Percentiles rank a stretch among this genome's conserved stretches.
These are phyloP conservation scores for Pituophis catenifer DNA, from an alignment of 2,113 vertebrate species.

Conservation along the genomic window DNA sequence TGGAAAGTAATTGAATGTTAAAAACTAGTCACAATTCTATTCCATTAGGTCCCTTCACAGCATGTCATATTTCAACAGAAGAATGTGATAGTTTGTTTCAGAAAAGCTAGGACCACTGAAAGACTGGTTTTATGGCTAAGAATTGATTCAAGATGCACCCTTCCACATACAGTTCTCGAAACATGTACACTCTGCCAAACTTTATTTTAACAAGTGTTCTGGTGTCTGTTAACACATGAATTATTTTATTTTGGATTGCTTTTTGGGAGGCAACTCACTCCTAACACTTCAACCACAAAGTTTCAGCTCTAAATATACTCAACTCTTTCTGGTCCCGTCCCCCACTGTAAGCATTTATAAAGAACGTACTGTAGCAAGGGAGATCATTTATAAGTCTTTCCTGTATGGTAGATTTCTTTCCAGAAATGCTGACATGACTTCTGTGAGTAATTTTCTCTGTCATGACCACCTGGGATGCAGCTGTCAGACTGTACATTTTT, in stretches of 20 bases:
- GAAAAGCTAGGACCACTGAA: not conserved
- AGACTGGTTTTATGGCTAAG: not conserved
- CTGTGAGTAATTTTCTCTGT: slow-evolving; percentile 41
- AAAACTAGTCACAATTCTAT: not conserved
- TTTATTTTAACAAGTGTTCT: slow-evolving; percentile 15
- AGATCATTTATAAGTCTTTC: slow-evolving; percentile 58
- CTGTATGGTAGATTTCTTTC: slow-evolving; percentile 56
- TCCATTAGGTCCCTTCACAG: not conserved
- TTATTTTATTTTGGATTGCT: not conserved
- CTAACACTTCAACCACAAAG: slow-evolving; percentile 2
- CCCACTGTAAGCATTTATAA: slow-evolving; percentile 28
- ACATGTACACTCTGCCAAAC: not conserved
- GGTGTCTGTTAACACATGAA: not conserved
- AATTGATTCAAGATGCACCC: not conserved
- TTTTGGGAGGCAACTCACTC: not conserved
- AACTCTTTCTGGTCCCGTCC: not conserved
- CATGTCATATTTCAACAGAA: not conserved
- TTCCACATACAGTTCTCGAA: not conserved
- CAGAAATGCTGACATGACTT: slow-evolving; percentile 57
- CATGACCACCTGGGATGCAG: slow-evolving; percentile 57
- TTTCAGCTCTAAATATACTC: slow-evolving; percentile 6
- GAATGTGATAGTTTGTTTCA: not conserved
- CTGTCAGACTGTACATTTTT: slow-evolving; percentile 49
- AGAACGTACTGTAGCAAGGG: slow-evolving; percentile 42
- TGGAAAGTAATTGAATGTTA: not conserved